Evolutionary conservation across 2,113 vertebrate species (phyloP), one percentile per base, ranked within the genome.

Genomic region (Amphilophus citrinellus): DNA sequence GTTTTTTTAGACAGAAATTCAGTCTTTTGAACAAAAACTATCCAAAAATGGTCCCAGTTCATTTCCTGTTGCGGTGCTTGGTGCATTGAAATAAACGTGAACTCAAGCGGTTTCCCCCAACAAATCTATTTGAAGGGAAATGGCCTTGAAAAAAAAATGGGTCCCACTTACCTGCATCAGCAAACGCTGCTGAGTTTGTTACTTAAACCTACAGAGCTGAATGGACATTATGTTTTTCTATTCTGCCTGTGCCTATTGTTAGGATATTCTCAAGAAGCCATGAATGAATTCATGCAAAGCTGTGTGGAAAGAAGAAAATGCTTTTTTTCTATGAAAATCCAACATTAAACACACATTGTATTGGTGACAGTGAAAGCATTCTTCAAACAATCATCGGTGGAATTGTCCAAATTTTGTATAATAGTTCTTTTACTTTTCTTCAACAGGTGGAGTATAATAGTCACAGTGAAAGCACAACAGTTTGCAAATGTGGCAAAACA

Each of bases 51-150:
- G 3, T 10, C 66, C 11, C 7, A 10, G 44, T 73, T 53, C 20
- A 30, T 56, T 56, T 56, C 1, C 47, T 56, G 68, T 35, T 56
- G 27, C 27, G 5, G 68, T 56, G 47, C 56, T 73, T 73, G 44
- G 11, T 73, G 50, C 50, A 2, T 18, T 18, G 11, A 84, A 62
- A 81, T 63, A 81, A 84, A 80, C 35, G 1, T 11, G 60, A 13
- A 82, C 56, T 59, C 22, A 61, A 58, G 27, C 10, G 0, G 10
- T 53, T 80, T 85, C 27, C 32, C 32, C 80, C 27, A 73, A 77
- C 50, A 84, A 81, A 82, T 77, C 61, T 76, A 61, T 84, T 73
- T 65, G 56, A 56, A 32, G n/a, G 44, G 20, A 76, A 84, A 88
- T 2, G 8, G 56, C 71, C 58, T 27, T 9, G 66, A 78, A 81